Conservation (phyloP, 2,888 invertebrate species). For the Trisateles emortualis region DNA sequence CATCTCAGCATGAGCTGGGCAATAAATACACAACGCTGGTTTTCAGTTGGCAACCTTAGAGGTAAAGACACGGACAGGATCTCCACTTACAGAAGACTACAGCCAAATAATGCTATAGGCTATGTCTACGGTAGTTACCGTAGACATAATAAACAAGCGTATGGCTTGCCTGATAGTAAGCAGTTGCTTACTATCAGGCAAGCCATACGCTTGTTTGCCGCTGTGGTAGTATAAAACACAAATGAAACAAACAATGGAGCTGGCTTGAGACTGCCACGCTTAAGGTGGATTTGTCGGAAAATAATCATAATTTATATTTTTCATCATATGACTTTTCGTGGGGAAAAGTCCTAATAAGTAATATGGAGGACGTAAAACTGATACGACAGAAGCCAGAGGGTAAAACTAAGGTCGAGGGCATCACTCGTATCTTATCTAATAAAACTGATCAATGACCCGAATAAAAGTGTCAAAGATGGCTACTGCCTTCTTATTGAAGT, state of each 20-base stretch:
- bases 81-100: too few relatives aligned
- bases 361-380: conserved; percentile 29
- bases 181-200: too few relatives aligned
- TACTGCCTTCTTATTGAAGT: neutral
- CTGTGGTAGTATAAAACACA: neutral
- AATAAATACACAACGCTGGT: too few relatives aligned
- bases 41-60: too few relatives aligned
- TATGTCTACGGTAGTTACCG: too few relatives aligned
- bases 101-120: too few relatives aligned
- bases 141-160: too few relatives aligned
- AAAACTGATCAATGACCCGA: conserved; percentile 32
- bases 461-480: conserved; percentile 22
- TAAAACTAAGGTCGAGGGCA: conserved; percentile 17
- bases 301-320: conserved; percentile 37
- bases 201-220: too few relatives aligned
- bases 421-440: conserved; percentile 20
- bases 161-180: too few relatives aligned
- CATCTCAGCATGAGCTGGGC: too few relatives aligned
- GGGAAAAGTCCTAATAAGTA: conserved; percentile 25
- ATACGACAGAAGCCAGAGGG: conserved; percentile 14
- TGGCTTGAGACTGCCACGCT: conserved; percentile 6
- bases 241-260: conserved; percentile 4
- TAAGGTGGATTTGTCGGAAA: conserved; percentile 11
- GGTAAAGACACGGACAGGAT: too few relatives aligned
- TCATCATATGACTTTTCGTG: conserved; percentile 16